A percentile compares a stretch with the other conserved stretches of the same genome.
phyloP scores from a whole-genome alignment of 2,113 vertebrate genomes.

The Ursus arctos region DNA sequence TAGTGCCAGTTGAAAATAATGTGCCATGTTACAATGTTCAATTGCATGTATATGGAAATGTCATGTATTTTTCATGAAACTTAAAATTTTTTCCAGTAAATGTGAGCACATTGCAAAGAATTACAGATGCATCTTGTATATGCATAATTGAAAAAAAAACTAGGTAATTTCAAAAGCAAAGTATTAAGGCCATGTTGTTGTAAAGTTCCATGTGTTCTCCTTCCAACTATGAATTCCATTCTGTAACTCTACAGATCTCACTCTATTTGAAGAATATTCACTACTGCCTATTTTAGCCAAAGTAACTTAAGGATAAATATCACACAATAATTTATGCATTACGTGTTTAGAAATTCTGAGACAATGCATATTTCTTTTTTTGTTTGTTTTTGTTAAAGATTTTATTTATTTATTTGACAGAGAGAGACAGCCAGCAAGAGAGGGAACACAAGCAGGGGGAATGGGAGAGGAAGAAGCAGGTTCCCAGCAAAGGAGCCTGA shows the following conservation, averaged over 20 bases:
- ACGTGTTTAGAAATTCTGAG: background rate
- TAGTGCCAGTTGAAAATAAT: constrained; percentile 60
- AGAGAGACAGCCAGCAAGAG: too few species aligned
- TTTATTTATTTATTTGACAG: too few species aligned
- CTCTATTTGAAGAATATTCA: constrained; percentile 9
- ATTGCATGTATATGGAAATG: constrained; percentile 30
- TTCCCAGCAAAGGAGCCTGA: too few species aligned
- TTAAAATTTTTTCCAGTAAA: constrained; percentile 10
- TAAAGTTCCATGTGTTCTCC: constrained; percentile 22
- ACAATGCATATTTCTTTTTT: background rate
- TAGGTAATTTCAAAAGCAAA: background rate
- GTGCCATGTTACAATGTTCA: constrained; percentile 14
- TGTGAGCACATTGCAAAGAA: constrained; percentile 33
- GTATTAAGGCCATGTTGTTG: background rate
- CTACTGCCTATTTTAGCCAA: constrained; percentile 33
- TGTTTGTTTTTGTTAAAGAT: too few species aligned
- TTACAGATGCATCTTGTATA: background rate
- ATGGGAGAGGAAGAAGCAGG: too few species aligned
- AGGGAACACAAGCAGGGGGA: too few species aligned
- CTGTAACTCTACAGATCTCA: background rate
- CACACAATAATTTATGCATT: background rate
- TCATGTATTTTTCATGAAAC: constrained; percentile 57
- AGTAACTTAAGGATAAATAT: constrained; percentile 11
- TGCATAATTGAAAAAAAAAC: background rate
- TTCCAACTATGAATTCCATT: background rate